Evolutionary conservation across 2,113 vertebrate genomes (phyloP), one percentile per base, ranked within the genome.

Genomic region (Diadophis punctatus): DNA sequence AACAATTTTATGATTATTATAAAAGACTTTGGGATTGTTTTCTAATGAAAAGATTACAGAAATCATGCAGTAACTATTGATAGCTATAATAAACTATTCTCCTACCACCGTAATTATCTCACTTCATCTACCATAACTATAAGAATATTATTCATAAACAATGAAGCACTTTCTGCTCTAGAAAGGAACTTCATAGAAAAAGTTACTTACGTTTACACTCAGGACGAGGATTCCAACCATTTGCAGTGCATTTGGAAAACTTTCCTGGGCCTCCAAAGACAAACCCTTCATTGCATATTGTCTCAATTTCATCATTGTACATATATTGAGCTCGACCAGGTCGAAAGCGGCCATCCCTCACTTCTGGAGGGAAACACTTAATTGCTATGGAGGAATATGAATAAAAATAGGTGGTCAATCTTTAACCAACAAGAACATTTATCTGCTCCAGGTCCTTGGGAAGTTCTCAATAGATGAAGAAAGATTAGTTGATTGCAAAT

Each of bases 191-290:
- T 8, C 11, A 92, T 39, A 74, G n/a, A 53, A 11, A 93, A 85
- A 60, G 9, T 1, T 94, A 96, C 97, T 96, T 97, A 98, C 97
- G n/a, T 10, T 58, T 6, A 90, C 97, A 98, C 11, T 9, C 87
- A 25, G 97, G 97, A 0, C 39, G 0, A 74, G 97, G 97, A 4
- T 3, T 0, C 25, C 58, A 60, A 27, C 58, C 25, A 60, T 0
- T 25, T 1, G 0, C 85, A 1, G 96, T 97, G 89, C 97, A 98
- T 25, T 16, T 85, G 34, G 94, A 25, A 0, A 0, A 94, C 3
- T 34, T 68, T 68, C 30, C 4, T 7, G 30, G 12, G 14, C 63
- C 2, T 68, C 2, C 63, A 34, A 16, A 2, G 30, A 68, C 27
- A 86, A 93, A 97, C 1, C 95, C 96, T 5, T 0, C 0, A 18